These are phyloP conservation scores for Argyresthia albistria DNA, from an alignment of 2,888 invertebrate species.

Conservation along the genomic window DNA sequence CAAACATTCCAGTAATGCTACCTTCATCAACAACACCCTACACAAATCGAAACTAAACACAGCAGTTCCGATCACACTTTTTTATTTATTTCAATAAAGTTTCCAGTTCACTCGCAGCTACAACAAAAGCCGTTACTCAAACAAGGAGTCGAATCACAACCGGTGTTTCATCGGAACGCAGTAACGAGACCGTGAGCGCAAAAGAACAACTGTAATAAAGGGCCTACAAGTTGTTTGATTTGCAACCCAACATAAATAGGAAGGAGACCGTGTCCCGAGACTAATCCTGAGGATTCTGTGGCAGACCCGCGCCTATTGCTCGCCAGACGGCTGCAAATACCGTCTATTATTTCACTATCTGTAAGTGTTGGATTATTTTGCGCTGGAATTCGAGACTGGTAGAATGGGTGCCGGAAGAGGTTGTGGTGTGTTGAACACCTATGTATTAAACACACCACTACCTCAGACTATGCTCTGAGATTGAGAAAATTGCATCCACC, in stretches of 20 bases:
- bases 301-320: neutral
- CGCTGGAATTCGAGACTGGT: too few relatives aligned
- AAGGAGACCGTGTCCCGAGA: conserved; percentile 54
- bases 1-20: too few relatives aligned
- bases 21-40: too few relatives aligned
- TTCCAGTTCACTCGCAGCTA: neutral
- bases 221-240: conserved; percentile 68
- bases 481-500: too few relatives aligned
- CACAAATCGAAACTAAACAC: too few relatives aligned
- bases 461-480: too few relatives aligned
- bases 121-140: conserved; percentile 6
- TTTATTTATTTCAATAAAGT: neutral
- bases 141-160: conserved; percentile 14
- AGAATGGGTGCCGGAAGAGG: too few relatives aligned
- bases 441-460: too few relatives aligned
- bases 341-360: neutral
- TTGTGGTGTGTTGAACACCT: too few relatives aligned
- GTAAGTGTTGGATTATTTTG: too few relatives aligned
- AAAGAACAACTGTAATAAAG: conserved; percentile 70
- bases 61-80: neutral
- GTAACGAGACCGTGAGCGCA: conserved; percentile 55
- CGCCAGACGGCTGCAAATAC: neutral
- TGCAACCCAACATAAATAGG: conserved; percentile 59
- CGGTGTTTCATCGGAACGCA: conserved; percentile 54
- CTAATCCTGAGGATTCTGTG: conserved; percentile 54